Evolutionary conservation across 2,888 invertebrate species (phyloP).

Genomic region (Dasypolia templi): DNA sequence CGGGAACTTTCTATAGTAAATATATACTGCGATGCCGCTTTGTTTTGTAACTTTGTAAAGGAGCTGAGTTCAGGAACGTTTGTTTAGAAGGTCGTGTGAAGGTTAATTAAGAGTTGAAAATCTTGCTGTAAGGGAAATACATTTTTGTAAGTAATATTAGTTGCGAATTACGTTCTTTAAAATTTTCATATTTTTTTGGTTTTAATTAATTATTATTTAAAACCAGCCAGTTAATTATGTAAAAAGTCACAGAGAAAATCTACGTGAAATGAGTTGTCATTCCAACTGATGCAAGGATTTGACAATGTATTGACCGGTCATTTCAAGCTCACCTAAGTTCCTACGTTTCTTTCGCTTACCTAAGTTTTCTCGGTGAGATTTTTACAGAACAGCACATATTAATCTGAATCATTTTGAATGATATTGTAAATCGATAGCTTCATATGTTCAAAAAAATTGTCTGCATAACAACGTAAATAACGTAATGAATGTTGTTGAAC

Average conservation of each 20-base stretch:
- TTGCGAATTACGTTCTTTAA: background rate
- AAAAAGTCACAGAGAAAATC: background rate
- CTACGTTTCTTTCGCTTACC: too few relatives aligned
- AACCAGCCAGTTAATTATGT: background rate
- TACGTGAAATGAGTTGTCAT: background rate
- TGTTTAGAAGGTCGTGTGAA: conserved; percentile 10
- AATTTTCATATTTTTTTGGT: background rate
- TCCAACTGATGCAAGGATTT: background rate
- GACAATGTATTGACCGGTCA: background rate
- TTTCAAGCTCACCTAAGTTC: too few relatives aligned
- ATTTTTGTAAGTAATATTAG: background rate
- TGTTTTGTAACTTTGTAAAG: conserved; percentile 33
- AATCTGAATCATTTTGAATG: too few relatives aligned
- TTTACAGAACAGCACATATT: too few relatives aligned
- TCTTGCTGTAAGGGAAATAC: background rate
- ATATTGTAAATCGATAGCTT: too few relatives aligned
- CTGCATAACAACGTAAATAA: too few relatives aligned
- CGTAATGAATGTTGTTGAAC: too few relatives aligned
- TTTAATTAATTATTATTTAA: background rate
- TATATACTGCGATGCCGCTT: conserved; percentile 33
- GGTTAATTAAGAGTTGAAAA: conserved; percentile 11
- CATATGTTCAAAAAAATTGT: too few relatives aligned
- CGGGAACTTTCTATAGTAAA: conserved; percentile 55
- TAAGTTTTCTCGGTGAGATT: too few relatives aligned
- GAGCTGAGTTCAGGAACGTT: conserved; percentile 8